Evolutionary conservation across 2,797 vertebrate species (phyloP).

Genomic region (Molothrus ater): DNA sequence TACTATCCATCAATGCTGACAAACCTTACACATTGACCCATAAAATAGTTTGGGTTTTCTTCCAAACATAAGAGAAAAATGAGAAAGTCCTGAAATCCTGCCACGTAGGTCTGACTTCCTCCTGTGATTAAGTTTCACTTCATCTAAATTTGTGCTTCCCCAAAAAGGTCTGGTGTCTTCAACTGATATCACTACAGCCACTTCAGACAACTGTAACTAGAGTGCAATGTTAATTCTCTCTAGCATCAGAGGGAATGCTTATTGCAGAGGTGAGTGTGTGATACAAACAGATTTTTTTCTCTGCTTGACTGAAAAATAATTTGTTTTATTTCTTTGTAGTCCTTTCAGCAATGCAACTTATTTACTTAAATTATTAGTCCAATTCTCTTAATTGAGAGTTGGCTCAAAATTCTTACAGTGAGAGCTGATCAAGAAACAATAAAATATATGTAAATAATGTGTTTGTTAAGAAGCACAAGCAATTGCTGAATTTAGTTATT

Average conservation of each 20-base stretch:
- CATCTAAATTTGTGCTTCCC: neutral
- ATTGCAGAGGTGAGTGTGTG: neutral
- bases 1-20: fast-evolving
- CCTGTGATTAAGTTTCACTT: neutral
- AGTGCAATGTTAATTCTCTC: neutral
- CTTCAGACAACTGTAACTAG: neutral
- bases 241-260: neutral
- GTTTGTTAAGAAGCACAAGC: neutral
- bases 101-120: neutral
- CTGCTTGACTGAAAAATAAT: neutral
- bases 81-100: neutral
- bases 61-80: neutral
- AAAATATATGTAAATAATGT: neutral
- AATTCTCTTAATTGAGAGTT: neutral
- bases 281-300: neutral
- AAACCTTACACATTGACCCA: neutral
- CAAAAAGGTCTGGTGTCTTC: neutral
- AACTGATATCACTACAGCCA: neutral
- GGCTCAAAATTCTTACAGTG: neutral
- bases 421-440: neutral
- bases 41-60: neutral
- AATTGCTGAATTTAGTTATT: neutral
- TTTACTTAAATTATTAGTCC: neutral
- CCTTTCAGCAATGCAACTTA: neutral
- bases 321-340: neutral